Percentiles rank a stretch among this genome's conserved stretches.
Conservation (phyloP, 2,797 vertebrate species). For the Gephyroberyx darwinii region DNA sequence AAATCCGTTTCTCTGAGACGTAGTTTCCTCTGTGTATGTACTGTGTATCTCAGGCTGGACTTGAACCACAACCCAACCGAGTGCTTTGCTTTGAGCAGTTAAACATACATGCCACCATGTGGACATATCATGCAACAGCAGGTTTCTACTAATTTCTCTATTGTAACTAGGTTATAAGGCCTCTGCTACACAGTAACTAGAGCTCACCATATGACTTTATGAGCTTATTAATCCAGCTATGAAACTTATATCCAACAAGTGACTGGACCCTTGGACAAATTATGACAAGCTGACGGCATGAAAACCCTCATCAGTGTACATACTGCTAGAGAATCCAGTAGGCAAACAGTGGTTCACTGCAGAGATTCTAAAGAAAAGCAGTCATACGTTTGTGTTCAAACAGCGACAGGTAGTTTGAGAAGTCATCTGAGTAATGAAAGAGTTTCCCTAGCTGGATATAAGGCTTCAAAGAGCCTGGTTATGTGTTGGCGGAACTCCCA, state of each 20-base stretch:
- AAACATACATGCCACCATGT: slow-evolving; percentile 60
- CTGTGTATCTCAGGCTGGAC: not conserved
- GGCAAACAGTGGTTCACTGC: not conserved
- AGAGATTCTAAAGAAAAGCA: slow-evolving; percentile 10
- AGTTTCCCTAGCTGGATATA: slow-evolving; percentile 13
- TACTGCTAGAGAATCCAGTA: not conserved
- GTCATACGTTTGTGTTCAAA: slow-evolving; percentile 9
- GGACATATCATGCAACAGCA: slow-evolving; percentile 54
- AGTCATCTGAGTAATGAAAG: slow-evolving; percentile 7
- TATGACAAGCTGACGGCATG: not conserved
- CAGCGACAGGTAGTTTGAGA: not conserved
- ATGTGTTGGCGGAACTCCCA: slow-evolving; percentile 67
- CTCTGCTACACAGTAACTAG: not conserved
- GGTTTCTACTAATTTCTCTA: not conserved
- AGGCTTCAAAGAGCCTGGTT: slow-evolving; percentile 31
- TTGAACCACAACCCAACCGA: slow-evolving; percentile 1
- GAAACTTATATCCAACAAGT: not conserved
- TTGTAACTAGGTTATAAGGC: not conserved
- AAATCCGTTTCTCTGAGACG: not conserved
- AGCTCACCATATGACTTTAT: not conserved
- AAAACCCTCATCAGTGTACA: not conserved
- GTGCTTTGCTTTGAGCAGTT: slow-evolving; percentile 2
- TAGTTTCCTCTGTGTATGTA: not conserved
- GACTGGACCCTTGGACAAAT: not conserved
- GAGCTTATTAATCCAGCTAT: slow-evolving; percentile 3